phyloP scores from a whole-genome alignment of 1,140 invertebrate species.

The Drosophila arizonae region DNA sequence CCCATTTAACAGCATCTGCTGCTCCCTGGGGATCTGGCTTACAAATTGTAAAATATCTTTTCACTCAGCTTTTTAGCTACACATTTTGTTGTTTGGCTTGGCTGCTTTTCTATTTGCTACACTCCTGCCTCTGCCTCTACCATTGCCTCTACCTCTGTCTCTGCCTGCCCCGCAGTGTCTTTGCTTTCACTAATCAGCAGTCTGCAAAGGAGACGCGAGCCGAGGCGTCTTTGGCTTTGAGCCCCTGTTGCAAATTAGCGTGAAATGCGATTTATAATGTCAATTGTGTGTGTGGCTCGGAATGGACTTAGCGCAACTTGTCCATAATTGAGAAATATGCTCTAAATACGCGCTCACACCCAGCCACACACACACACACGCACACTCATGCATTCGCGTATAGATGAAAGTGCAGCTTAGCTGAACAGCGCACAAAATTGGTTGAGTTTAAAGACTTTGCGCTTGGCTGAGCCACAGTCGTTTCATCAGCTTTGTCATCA shows the following conservation, averaged over 20 bases:
- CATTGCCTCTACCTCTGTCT: background rate
- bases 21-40: constrained; percentile 38
- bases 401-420: constrained; percentile 76
- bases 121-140: background rate
- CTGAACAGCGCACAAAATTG: constrained; percentile 7
- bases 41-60: constrained; percentile 68
- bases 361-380: constrained; percentile 1
- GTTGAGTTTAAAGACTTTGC: constrained; percentile 14
- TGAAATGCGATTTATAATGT: constrained; percentile 81
- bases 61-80: constrained; percentile 10
- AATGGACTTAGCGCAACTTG: constrained; percentile 41
- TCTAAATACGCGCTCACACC: constrained; percentile 6
- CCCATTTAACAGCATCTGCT: background rate
- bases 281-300: constrained; percentile 56
- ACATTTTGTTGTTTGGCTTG: constrained; percentile 32
- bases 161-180: background rate
- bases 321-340: constrained; percentile 70
- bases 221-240: constrained; percentile 26
- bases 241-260: constrained; percentile 75
- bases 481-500: background rate
- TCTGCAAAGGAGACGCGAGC: constrained; percentile 35
- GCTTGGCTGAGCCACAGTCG: background rate
- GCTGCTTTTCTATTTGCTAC: constrained; percentile 28
- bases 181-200: constrained; percentile 44
- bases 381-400: background rate